These are phyloP conservation scores for Lerista edwardsae DNA, from an alignment of 2,797 vertebrate genomes.

Conservation along the genomic window DNA sequence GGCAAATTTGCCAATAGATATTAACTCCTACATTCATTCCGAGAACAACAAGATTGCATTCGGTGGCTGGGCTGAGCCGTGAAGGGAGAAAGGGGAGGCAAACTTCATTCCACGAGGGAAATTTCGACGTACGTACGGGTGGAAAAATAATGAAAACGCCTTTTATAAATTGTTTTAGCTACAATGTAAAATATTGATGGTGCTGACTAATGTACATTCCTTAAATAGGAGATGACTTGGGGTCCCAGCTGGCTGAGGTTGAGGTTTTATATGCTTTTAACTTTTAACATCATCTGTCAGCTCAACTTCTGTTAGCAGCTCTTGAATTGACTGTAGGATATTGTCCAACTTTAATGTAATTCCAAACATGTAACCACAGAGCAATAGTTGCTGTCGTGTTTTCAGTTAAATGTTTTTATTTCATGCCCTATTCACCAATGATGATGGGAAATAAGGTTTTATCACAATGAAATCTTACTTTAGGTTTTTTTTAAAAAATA, in stretches of 20 bases:
- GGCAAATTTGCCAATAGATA: conserved; percentile 33
- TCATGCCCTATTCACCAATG: background rate
- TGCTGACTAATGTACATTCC: conserved; percentile 32
- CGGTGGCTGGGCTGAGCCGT: conserved; percentile 9
- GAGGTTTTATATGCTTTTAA: conserved; percentile 62
- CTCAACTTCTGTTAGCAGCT: conserved; percentile 17
- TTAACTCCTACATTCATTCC: conserved; percentile 38
- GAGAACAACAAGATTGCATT: conserved; percentile 32
- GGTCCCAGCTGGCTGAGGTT: conserved; percentile 30
- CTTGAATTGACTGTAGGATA: conserved; percentile 48
- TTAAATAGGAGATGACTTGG: conserved; percentile 51
- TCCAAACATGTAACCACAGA: conserved; percentile 29
- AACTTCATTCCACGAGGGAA: conserved; percentile 8
- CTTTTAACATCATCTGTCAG: conserved; percentile 47
- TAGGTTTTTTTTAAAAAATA: too few relatives aligned
- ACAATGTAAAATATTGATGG: conserved; percentile 61
- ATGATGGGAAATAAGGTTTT: background rate
- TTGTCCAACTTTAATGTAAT: conserved; percentile 24
- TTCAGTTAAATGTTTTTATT: conserved; percentile 13
- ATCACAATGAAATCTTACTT: background rate
- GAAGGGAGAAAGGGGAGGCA: conserved; percentile 1
- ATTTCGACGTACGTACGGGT: conserved; percentile 9
- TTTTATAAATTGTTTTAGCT: conserved; percentile 28
- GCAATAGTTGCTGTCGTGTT: background rate
- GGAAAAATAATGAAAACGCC: background rate